These are phyloP conservation scores for Melolontha melolontha DNA, from an alignment of 2,888 invertebrate species.

Conservation along the genomic window DNA sequence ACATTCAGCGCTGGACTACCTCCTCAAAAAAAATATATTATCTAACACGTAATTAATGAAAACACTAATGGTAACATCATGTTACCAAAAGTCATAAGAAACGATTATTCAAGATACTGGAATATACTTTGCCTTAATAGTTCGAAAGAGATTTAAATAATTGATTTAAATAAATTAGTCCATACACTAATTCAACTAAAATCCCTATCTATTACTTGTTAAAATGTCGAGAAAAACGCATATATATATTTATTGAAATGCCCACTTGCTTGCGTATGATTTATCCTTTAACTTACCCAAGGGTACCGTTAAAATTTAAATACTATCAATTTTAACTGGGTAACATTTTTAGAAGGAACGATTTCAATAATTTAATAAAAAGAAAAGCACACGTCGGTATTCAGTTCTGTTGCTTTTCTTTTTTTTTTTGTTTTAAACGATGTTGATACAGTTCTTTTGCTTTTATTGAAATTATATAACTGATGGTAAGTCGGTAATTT, in stretches of 20 bases:
- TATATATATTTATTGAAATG: constrained; percentile 19
- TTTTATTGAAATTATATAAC: constrained; percentile 43
- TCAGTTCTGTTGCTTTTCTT: neutral
- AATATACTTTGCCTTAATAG: too few relatives aligned
- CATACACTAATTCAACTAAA: constrained; percentile 17
- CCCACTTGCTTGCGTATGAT: constrained; percentile 9
- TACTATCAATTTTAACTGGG: constrained; percentile 32
- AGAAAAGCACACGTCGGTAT: constrained; percentile 5
- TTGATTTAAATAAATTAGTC: constrained; percentile 15
- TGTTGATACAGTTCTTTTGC: constrained; percentile 31
- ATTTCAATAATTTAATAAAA: constrained; percentile 38
- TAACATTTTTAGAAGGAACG: constrained; percentile 23
- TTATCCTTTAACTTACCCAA: constrained; percentile 10
- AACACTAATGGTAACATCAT: too few relatives aligned
- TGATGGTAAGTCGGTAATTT: constrained; percentile 42
- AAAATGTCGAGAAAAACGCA: neutral
- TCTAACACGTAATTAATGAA: too few relatives aligned
- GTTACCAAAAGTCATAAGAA: too few relatives aligned
- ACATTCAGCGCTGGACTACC: neutral
- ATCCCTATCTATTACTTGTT: constrained; percentile 22
- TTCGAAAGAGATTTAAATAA: constrained; percentile 15
- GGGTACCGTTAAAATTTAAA: constrained; percentile 33
- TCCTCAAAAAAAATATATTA: too few relatives aligned
- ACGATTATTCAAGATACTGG: too few relatives aligned
- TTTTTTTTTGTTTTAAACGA: constrained; percentile 10